Percentiles rank a stretch among this genome's conserved stretches.
Evolutionary conservation across 2,113 vertebrate species (phyloP).

Genomic region (Ctenodactylus gundi): DNA sequence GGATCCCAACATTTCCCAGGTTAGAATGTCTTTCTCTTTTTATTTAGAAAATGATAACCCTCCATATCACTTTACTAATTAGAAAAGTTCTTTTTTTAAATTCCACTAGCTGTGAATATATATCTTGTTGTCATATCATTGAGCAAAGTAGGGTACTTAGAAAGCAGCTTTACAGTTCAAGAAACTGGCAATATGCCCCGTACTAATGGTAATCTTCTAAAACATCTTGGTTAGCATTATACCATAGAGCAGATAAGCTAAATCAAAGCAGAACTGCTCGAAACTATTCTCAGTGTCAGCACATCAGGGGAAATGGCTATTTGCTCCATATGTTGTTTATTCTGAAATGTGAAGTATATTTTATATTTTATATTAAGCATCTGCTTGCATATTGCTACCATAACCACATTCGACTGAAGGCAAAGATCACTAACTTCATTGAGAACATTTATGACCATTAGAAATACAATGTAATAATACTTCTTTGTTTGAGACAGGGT

Average conservation of each 20-base stretch:
- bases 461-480: conserved; percentile 66
- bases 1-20: conserved; percentile 73
- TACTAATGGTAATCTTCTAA: conserved; percentile 65
- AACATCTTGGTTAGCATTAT: conserved; percentile 19
- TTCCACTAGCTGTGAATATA: conserved; percentile 45
- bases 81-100: conserved; percentile 31
- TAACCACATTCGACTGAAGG: conserved; percentile 49
- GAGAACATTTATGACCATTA: conserved; percentile 74
- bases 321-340: conserved; percentile 68
- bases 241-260: conserved; percentile 36
- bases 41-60: conserved; percentile 64
- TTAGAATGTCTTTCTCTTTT: conserved; percentile 71
- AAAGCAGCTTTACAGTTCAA: conserved; percentile 60
- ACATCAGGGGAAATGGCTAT: conserved; percentile 68
- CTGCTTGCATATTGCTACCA: conserved; percentile 67
- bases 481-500: no score
- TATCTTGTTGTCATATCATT: conserved; percentile 55
- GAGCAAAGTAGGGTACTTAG: conserved; percentile 55
- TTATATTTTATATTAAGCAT: conserved; percentile 82
- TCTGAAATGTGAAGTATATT: conserved; percentile 72
- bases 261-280: conserved; percentile 69
- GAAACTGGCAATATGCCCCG: conserved; percentile 58
- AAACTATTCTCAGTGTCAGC: conserved; percentile 62
- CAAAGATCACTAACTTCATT: conserved; percentile 59
- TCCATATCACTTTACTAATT: conserved; percentile 59